Evolutionary conservation across 2,113 vertebrate genomes (phyloP), one percentile per base, ranked within the genome.

Genomic region (Protobothrops mucrosquamatus): DNA sequence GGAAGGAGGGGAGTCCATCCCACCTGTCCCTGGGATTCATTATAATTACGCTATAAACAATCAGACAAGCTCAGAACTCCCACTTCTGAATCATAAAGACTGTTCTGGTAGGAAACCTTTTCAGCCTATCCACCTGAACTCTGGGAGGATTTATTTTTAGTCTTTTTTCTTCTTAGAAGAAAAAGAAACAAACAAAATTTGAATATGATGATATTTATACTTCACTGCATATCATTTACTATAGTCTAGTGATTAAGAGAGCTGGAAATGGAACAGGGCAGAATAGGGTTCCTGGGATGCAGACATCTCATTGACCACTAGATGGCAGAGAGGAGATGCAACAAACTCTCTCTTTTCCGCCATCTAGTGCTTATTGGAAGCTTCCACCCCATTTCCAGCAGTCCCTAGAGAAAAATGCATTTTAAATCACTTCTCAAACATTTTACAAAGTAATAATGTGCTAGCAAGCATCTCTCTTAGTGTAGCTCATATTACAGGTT

Each of bases 151-250:
- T 81, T 81, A 39, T 81, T 81, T 18, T 81, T 81, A 69, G 48
- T 9, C 48, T 51, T 51, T 51, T 0, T 0, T 9, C 90, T 92
- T 90, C 86, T 0, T 0, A 86, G 14, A 91, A 56, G 20, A 93
- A 93, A 39, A 92, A 93, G 43, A 94, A 88, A 95, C 0, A 89
- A 87, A 26, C 87, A 93, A 14, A 61, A 23, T 29, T 90, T 74
- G 39, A 87, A 48, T n/a, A 51, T 52, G 4, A 92, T 88, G 59
- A 59, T n/a, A n/a, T 39, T 12, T 59, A 29, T n/a, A 52, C 29
- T 20, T 88, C 15, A 88, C 8, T n/a, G 59, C 64, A 22, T 90
- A 18, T 14, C 15, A 69, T 57, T 29, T 11, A 20, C 23, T n/a
- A 24, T 26, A 15, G 3, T n/a, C 18, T 57, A 57, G 55, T 64